Conservation (phyloP, 1,140 invertebrate species). For the Zaprionus inermis region DNA sequence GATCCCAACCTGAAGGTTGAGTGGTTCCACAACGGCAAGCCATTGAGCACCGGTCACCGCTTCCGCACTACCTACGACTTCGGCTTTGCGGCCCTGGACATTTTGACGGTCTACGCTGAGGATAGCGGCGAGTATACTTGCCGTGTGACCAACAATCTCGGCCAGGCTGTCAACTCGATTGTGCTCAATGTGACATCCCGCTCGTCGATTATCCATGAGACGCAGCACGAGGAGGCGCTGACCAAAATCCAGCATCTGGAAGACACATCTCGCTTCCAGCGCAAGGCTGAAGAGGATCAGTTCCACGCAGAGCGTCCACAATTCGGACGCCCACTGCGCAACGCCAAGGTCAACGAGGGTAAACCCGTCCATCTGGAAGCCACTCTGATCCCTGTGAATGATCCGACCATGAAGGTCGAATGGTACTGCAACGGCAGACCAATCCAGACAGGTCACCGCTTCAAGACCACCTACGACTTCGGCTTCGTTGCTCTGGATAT, state of each 20-base stretch:
- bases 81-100: conserved; percentile 96
- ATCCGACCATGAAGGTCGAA: conserved; percentile 97
- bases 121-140: conserved; percentile 97
- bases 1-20: conserved; percentile 96
- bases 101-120: conserved; percentile 96
- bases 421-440: conserved; percentile 97
- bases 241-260: conserved; percentile 96
- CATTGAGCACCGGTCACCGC: conserved; percentile 94
- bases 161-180: conserved; percentile 92
- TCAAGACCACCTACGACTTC: conserved; percentile 97
- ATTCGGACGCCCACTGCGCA: conserved; percentile 94
- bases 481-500: conserved; percentile 98
- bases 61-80: conserved; percentile 97
- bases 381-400: conserved; percentile 96
- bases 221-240: conserved; percentile 96
- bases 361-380: conserved; percentile 97
- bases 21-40: conserved; percentile 97
- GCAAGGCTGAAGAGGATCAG: conserved; percentile 89
- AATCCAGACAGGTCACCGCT: conserved; percentile 94
- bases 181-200: conserved; percentile 92
- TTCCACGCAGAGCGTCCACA: conserved; percentile 93
- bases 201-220: conserved; percentile 95
- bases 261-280: conserved; percentile 91
- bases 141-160: conserved; percentile 93
- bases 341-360: conserved; percentile 94